Evolutionary conservation across 1,140 invertebrate genomes (phyloP).

Genomic region (Tetraneura akinire): DNA sequence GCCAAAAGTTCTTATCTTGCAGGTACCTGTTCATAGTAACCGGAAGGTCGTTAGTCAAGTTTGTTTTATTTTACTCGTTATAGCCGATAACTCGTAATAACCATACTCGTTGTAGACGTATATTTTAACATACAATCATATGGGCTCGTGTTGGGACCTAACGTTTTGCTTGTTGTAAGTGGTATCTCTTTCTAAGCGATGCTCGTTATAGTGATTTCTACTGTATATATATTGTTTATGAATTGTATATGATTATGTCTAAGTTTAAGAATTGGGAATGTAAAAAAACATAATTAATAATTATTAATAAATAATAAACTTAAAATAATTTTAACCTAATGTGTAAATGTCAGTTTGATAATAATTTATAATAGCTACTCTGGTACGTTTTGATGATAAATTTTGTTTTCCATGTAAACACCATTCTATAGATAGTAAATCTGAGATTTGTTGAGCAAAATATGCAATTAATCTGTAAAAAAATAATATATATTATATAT

Average conservation of each 20-base stretch:
- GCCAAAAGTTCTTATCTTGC: no score
- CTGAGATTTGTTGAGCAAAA: slow-evolving; percentile 38
- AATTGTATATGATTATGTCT: no score
- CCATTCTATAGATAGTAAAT: slow-evolving; percentile 36
- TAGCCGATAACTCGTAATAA: not conserved
- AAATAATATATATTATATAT: not conserved
- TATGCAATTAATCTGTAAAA: slow-evolving; percentile 40
- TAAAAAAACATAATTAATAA: no score
- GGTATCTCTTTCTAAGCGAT: not conserved
- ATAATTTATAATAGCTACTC: slow-evolving; percentile 16
- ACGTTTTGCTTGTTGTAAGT: not conserved
- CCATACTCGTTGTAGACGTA: not conserved
- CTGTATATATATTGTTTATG: no score
- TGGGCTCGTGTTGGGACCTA: not conserved
- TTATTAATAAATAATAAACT: not conserved
- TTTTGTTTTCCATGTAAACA: slow-evolving; percentile 23
- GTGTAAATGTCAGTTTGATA: slow-evolving; percentile 22
- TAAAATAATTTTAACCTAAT: slow-evolving; percentile 29
- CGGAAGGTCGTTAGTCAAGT: not conserved
- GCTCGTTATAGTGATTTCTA: not conserved
- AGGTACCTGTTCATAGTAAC: not conserved
- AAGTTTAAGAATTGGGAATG: no score
- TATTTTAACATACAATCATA: not conserved
- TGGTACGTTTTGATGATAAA: not conserved
- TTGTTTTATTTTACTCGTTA: not conserved